Conservation (phyloP, 2,113 vertebrate species). For the Maylandia zebra region DNA sequence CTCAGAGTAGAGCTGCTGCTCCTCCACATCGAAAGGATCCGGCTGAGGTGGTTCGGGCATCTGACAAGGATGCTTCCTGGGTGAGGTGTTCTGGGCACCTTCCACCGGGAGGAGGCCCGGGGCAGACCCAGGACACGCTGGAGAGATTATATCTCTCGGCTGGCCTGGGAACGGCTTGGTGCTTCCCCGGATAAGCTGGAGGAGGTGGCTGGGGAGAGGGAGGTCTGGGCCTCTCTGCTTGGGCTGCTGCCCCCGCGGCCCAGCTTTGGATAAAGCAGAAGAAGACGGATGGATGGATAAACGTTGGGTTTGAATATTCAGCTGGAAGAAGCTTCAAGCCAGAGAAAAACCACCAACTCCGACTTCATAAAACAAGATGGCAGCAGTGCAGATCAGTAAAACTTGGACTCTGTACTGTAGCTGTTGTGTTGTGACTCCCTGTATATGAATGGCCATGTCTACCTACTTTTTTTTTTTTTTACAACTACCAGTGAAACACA, state of each 20-base stretch:
- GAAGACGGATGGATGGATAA: background rate
- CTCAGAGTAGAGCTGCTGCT: too few relatives aligned
- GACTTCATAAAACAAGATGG: background rate
- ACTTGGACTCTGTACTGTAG: background rate
- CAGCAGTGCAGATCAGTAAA: background rate
- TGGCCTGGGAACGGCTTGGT: background rate
- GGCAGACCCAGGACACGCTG: too few relatives aligned
- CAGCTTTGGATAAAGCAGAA: rapidly evolving
- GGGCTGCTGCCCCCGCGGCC: rapidly evolving
- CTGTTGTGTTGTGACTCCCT: background rate
- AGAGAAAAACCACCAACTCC: background rate
- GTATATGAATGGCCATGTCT: background rate
- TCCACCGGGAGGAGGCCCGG: too few relatives aligned
- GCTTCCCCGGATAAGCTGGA: rapidly evolving
- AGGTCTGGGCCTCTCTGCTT: background rate
- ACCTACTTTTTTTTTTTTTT: background rate
- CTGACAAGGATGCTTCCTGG: too few relatives aligned
- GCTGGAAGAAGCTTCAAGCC: background rate
- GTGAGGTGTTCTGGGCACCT: too few relatives aligned
- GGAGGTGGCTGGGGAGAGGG: background rate
- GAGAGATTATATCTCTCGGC: background rate
- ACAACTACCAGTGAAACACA: background rate
- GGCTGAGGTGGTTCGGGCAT: too few relatives aligned
- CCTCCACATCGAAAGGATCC: too few relatives aligned
- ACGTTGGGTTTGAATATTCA: background rate